Evolutionary conservation across 2,888 invertebrate species (phyloP), one percentile per base, ranked within the genome.

Genomic region (Diplazon laetatorius): DNA sequence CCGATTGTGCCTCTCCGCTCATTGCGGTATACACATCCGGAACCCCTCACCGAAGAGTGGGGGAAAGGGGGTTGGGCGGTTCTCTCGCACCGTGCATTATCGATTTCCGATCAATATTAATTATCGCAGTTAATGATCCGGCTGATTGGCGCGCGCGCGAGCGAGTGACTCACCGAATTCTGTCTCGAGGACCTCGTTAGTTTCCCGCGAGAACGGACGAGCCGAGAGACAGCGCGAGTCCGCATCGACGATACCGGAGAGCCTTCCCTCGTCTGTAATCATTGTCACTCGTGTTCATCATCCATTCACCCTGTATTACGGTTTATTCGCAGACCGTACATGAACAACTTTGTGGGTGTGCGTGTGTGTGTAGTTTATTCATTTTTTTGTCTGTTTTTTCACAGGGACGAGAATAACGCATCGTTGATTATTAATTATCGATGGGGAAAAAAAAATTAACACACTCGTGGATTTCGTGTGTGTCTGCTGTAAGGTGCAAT

Each of bases 171-270:
- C 68, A 37, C 46, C 77, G 77, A 77, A 74, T 75, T 77, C 80
- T 80, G 88, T 88, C 87, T 89, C 87, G 86, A 88, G 88, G 85
- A 87, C 85, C 87, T 89, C 85, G 88, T 89, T 89, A 89, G 87
- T 86, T 84, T 84, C 82, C 82, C 82, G 77, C 80, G 81, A 60
- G 65, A 74, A 46, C 70, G 59, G 65, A 70, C 69, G 59, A 70
- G 46, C 30, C 44, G 44, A 25, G 69, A 37, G 69, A 70, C 52
- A 46, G 39, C 63, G 18, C 22, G 68, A 55, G 46, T 10, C 30
- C 44, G 68, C 35, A 16, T 44, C 52, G 52, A 44, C 55, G 50
- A 50, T 42, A 70, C 12, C n/a, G n/a, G 42, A 44, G 74, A 60
- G 35, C 22, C 63, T 63, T 30, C 44, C 55, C 14, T 12, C 50